Evolutionary conservation across 37 sponge, comb jelly and placozoan species (phyloP), one percentile per base, ranked within the genome.

Genomic region (Spongilla lacustris): DNA sequence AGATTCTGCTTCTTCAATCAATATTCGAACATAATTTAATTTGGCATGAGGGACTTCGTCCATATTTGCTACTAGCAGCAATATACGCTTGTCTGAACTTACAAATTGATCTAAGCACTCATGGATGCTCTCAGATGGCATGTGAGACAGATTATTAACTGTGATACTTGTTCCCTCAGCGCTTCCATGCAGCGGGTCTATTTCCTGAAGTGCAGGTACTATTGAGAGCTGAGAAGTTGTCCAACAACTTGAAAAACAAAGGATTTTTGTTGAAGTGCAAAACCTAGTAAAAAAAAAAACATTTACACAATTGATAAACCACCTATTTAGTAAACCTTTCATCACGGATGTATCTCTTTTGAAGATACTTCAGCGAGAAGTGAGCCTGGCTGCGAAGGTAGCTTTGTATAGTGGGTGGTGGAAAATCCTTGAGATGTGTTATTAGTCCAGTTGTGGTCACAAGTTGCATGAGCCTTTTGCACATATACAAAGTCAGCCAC

Each of bases 351-450:
- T 89, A 85, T 13, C 50, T 82, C 2, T 68, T 35, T 0, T 95
- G 80, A n/a, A 95, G 69, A 12, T 90, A 79, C 69, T 89, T 91
- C 37, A 97, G 76, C 41, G 84, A 83, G 75, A 97, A 97, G 87
- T 97, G 98, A 29, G 74, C 67, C 71, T 97, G 98, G 72, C 86
- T 79, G 17, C 25, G 48, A 24, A 97, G 86, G 88, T 97, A 97
- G 74, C 86, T 80, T 41, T 85, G 74, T 33, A 92, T 66, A 50
- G 79, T 91, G 21, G 83, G 81, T 38, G 36, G 77, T 19, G 95
- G 95, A 26, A 95, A 75, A 71, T 71, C 71, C 2, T 83, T 83
- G 17, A 88, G 71, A 19, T 91, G 73, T 27, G 87, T 36, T 32
- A 84, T 90, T 66, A 92, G 30, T 17, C 88, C 96, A 31, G 90